Evolutionary conservation across 2,888 invertebrate genomes (phyloP).

Genomic region (Xanthia icteritia): DNA sequence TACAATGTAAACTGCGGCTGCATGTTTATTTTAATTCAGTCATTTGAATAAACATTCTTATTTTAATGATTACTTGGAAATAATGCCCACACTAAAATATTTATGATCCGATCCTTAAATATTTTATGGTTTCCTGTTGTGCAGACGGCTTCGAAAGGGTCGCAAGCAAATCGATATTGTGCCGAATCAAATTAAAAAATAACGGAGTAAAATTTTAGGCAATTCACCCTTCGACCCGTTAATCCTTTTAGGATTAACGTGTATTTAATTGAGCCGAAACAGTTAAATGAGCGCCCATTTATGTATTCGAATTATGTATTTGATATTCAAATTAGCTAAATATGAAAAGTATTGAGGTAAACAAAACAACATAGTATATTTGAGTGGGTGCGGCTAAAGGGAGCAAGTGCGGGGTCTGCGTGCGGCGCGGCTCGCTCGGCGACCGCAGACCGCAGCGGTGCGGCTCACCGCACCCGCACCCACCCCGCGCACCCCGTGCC

Average conservation of each 20-base stretch:
- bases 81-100: conserved; percentile 57
- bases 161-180: conserved; percentile 37
- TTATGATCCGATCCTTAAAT: conserved; percentile 53
- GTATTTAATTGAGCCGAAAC: conserved; percentile 50
- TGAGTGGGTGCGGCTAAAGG: conserved; percentile 69
- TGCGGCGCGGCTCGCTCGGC: conserved; percentile 74
- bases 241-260: conserved; percentile 52
- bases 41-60: conserved; percentile 55
- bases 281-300: conserved; percentile 36
- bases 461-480: conserved; percentile 64
- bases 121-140: conserved; percentile 56
- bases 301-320: conserved; percentile 25
- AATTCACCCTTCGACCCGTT: conserved; percentile 10
- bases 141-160: conserved; percentile 7
- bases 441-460: conserved; percentile 75
- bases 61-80: conserved; percentile 59
- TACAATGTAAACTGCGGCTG: conserved; percentile 32
- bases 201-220: conserved; percentile 12
- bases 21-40: conserved; percentile 46
- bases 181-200: conserved; percentile 23
- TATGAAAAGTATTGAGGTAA: conserved; percentile 62
- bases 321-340: conserved; percentile 46
- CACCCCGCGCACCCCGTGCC: conserved; percentile 41
- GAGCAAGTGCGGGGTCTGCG: conserved; percentile 72
- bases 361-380: conserved; percentile 74